These are phyloP conservation scores for Ceratosolen fusciceps DNA, from an alignment of 1,140 invertebrate genomes.

Conservation along the genomic window DNA sequence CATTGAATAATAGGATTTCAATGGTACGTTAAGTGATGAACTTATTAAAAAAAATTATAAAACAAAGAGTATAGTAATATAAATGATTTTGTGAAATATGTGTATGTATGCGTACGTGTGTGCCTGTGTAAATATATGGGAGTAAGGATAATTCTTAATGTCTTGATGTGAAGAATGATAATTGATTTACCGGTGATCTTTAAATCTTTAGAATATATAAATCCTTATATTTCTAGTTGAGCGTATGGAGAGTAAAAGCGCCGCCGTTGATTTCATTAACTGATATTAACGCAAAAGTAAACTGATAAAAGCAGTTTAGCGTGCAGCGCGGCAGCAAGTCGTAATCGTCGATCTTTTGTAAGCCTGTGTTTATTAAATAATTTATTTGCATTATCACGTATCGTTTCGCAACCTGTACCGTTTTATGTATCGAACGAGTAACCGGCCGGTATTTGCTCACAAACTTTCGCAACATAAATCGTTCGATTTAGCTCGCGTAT, in stretches of 20 bases:
- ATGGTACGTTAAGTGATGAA: too few species aligned
- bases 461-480: slow-evolving; percentile 18
- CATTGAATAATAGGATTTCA: too few species aligned
- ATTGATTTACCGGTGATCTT: not conserved
- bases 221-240: not conserved
- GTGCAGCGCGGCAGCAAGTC: not conserved
- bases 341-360: slow-evolving; percentile 21
- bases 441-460: not conserved
- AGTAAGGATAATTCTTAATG: too few species aligned
- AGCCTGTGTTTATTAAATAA: slow-evolving; percentile 35
- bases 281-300: slow-evolving; percentile 35
- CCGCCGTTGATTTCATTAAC: slow-evolving; percentile 10
- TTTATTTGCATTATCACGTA: slow-evolving; percentile 39
- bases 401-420: slow-evolving; percentile 9
- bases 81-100: too few species aligned
- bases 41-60: too few species aligned
- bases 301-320: slow-evolving; percentile 28
- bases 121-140: too few species aligned
- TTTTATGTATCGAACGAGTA: slow-evolving; percentile 17
- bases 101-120: too few species aligned
- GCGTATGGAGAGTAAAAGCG: not conserved
- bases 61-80: too few species aligned
- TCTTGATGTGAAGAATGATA: too few species aligned
- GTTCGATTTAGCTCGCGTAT: not conserved
- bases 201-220: not conserved